Evolutionary conservation across 2,113 vertebrate species (phyloP), one percentile per base, ranked within the genome.

Genomic region (Nestor notabilis): DNA sequence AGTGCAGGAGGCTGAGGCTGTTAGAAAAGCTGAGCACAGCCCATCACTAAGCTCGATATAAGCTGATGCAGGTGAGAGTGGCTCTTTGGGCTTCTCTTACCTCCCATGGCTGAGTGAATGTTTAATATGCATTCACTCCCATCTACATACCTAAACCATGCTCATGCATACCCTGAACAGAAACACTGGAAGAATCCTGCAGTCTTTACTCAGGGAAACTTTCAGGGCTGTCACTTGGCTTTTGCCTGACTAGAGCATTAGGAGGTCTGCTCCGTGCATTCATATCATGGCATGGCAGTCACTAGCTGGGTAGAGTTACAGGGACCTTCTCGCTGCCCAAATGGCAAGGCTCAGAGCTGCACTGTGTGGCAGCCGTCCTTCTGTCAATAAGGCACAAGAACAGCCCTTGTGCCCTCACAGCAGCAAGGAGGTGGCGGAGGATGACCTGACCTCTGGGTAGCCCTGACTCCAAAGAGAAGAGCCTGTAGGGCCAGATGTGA

Each of bases 251-350:
- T 28, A 20, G 56, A 64, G 35, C 29, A 13, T 64, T 24, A 64
- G 35, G 55, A 63, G 44, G 5, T 56, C 24, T 35, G 28, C 71
- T 74, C 56, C 17, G 21, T 3, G 15, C 37, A 31, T 72, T 72
- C 66, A 8, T 27, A 13, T 17, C 1, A 0, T 12, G 25, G 35
- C 66, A 47, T 1, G 28, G 80, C 83, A 80, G 80, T 68, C 64
- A 56, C 44, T n/a, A 24, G 37, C 52, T 8, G 78, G 75, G 28
- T 95, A 68, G 91, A 89, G 72, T 97, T 94, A 93, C 91, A 69
- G 65, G 41, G 68, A 16, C 65, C 50, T 65, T 90, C 56, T 83
- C 1, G 0, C 69, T 8, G 4, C 11, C 27, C 33, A n/a, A 12
- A 1, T 41, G 56, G 53, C 63, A 74, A 52, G 53, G 63, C 47